Base-by-base conservation (phyloP, 2,113 vertebrate species). In the Chionis minor region DNA sequence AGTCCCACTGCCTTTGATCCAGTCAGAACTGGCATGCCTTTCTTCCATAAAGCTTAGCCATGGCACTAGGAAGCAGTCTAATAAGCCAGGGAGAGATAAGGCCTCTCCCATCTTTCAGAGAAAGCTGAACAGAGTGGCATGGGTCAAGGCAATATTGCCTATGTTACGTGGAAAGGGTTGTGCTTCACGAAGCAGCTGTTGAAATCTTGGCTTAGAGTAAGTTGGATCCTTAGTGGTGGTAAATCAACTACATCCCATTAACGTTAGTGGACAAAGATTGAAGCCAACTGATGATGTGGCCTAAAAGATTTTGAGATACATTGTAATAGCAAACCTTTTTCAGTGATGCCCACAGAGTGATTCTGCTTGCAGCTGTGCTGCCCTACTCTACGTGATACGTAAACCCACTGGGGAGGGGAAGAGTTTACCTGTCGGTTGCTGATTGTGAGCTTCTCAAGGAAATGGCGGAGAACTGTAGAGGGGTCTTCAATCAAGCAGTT, bases 401-500 rank as follows among this genome's bases (percentile, higher is more conserved):
- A 17, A 30, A 32, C 1, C 16, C 40, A 9, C 12, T 11, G 20
- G 33, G 51, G 30, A 93, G 83, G 75, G 45, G 73, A 49, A 42
- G 14, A 7, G 18, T 38, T 84, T 93, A 99, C 99, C 98, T 99
- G 99, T 95, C 99, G 98, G 94, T 99, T 99, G 98, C 99, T 99
- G 93, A 99, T 99, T 1, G 99, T 99, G 35, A 99, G 98, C 96
- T 99, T 99, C 96, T 99, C 99, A 40, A 99, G 98, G 95, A 99
- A 99, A 97, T 99, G 99, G 26, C 99, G 98, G 59, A 99, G 98
- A 82, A 99, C 99, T 6, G 99, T 99, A 6, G 99, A 99, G 17
- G 99, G 99, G 86, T 99, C 99, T 98, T 99, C 99, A 93, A 99
- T 99, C 45, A 99, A 97, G 90, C 99, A 99, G 97, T 99, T 99